phyloP scores from a whole-genome alignment of 2,797 vertebrate species.

The Cottoperca gobio region DNA sequence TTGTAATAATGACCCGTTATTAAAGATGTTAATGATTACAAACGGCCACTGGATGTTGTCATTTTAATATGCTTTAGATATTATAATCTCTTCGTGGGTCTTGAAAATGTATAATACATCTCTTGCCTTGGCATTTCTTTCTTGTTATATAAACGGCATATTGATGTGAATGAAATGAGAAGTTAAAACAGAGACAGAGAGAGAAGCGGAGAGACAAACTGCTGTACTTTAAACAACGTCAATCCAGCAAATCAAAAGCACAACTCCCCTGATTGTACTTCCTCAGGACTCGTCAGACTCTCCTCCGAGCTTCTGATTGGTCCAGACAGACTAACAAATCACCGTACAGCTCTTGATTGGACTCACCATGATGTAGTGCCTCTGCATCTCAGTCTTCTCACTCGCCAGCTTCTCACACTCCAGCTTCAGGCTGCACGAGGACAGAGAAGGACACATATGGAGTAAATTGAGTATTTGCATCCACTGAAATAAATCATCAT shows the following conservation, averaged over 20 bases:
- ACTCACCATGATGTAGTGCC: conserved; percentile 98
- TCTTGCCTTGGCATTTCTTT: not conserved
- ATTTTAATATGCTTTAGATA: not conserved
- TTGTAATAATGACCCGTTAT: conserved; percentile 1
- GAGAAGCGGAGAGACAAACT: conserved; percentile 3
- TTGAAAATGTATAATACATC: not conserved
- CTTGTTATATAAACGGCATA: not conserved
- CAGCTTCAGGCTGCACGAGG: conserved; percentile 91
- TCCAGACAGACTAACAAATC: conserved; percentile 20
- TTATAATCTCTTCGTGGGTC: not conserved
- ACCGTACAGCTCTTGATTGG: conserved; percentile 27
- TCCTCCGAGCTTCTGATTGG: conserved; percentile 21
- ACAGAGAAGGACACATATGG: not conserved
- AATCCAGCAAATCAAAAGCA: conserved; percentile 21
- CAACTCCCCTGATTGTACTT: conserved; percentile 31
- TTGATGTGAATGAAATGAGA: not conserved
- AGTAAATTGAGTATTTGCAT: conserved; percentile 49
- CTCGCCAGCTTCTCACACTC: conserved; percentile 98
- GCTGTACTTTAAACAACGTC: too few relatives aligned
- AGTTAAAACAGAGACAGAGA: not conserved
- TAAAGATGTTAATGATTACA: not conserved
- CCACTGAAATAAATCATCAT: conserved; percentile 48
- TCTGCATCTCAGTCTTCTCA: conserved; percentile 98
- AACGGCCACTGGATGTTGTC: not conserved
- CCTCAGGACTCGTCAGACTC: conserved; percentile 33